These are phyloP conservation scores for Melieria picta DNA, from an alignment of 2,888 invertebrate genomes.

Conservation along the genomic window DNA sequence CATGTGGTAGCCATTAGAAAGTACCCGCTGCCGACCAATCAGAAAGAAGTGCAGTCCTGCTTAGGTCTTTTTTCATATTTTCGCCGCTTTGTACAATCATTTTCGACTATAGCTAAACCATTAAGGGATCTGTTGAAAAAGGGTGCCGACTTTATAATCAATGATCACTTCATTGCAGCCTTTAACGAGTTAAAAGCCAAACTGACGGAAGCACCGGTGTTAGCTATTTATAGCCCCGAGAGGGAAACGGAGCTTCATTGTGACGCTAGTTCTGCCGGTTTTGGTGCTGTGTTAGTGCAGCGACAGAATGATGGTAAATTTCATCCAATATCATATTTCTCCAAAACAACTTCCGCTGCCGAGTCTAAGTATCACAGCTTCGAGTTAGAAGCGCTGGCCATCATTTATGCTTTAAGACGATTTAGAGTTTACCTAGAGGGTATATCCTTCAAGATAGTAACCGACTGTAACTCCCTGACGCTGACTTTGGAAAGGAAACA, in stretches of 20 bases:
- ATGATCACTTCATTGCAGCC: not conserved
- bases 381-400: conserved; percentile 52
- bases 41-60: conserved; percentile 1
- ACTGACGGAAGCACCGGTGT: conserved; percentile 41
- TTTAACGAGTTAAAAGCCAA: not conserved
- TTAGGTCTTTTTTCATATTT: conserved; percentile 17
- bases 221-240: conserved; percentile 39
- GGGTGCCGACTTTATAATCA: not conserved
- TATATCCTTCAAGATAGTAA: conserved; percentile 49
- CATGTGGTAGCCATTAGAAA: not conserved
- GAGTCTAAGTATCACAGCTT: conserved; percentile 52
- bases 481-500: conserved; percentile 4
- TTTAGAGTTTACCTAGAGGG: conserved; percentile 36
- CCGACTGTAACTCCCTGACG: conserved; percentile 50
- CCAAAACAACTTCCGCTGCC: conserved; percentile 45
- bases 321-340: conserved; percentile 56
- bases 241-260: conserved; percentile 52
- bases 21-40: conserved; percentile 8
- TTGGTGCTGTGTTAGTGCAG: conserved; percentile 53
- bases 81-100: conserved; percentile 18
- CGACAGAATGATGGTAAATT: conserved; percentile 45
- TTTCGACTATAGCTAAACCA: conserved; percentile 14
- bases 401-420: conserved; percentile 49
- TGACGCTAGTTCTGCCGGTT: conserved; percentile 51
- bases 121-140: conserved; percentile 1